Evolutionary conservation across 92 coral and sea anemone species (phyloP), one percentile per base, ranked within the genome.

Genomic region (Actinostola sp.): DNA sequence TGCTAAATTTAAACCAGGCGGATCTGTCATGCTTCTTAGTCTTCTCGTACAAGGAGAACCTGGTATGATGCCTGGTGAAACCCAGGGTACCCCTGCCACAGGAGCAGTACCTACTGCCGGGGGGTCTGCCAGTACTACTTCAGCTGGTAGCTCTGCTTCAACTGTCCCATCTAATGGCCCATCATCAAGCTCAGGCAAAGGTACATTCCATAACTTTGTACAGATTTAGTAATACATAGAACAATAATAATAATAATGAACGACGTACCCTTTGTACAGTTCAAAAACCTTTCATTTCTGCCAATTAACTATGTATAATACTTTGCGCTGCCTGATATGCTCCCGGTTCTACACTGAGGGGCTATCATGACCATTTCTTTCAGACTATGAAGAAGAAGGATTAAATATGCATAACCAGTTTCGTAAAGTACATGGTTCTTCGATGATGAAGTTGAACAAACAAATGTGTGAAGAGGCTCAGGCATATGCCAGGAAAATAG

Each of bases 341-440:
- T n/a, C n/a, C n/a, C n/a, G n/a, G n/a, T n/a, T n/a, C n/a, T n/a
- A n/a, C n/a, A n/a, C n/a, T n/a, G n/a, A 53, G 10, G 1, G 1
- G 25, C 28, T 21, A 53, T 9, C 29, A 6, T 1, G 3, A 4
- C 3, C 52, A 46, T 48, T 36, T 9, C 14, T 15, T 12, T 10
- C 56, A 73, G 79, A 42, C 15, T 72, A 83, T 52, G 84, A 87
- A 38, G 76, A 75, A 61, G 89, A 77, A 15, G 96, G 79, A 26
- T 57, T 93, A 39, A 66, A 56, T 13, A 41, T 54, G 9, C 98
- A 89, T 44, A 89, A 93, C 75, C 33, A 70, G 25, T 89, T 72
- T 36, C 93, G 96, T 27, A 20, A n/a, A 2, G 38, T 70, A 19
- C 98, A 93, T 61, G 70, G 41, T 23, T 84, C 84, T 28, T 89